Evolutionary conservation across 1,140 invertebrate species (phyloP), one percentile per base, ranked within the genome.

Genomic region (Cepaea nemoralis): DNA sequence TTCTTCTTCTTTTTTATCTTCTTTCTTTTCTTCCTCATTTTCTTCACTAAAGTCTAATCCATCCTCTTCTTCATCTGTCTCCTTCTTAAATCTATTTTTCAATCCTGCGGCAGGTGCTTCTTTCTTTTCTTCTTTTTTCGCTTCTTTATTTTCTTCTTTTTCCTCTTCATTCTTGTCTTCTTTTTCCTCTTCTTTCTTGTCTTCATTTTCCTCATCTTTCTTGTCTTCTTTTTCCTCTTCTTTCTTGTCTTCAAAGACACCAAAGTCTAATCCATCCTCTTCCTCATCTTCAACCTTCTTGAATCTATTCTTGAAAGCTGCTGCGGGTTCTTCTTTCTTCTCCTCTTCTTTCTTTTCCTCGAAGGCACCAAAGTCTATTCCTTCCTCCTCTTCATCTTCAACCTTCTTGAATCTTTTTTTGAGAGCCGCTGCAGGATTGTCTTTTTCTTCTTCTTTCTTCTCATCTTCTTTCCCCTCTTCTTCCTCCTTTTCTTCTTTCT

Each of bases 371-470:
- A 82, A 82, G 66, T 82, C 81, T 31, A 77, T 59, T 0, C 69
- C 82, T 27, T 82, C 76, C 79, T 87, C 84, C 40, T 81, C 83
- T 16, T 69, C 81, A 35, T 84, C 83, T 70, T 75, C 82, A 45
- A 69, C 74, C 55, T 77, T 83, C 39, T 82, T 81, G 74, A 86
- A 83, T 35, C 71, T 40, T 8, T 75, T 69, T 31, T 73, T 67
- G 55, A 83, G 82, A 31, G 84, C 50, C 31, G 81, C 70, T 67
- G 71, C 78, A 31, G 76, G 48, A 66, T 87, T 83, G 24, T 83
- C 81, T 27, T 79, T 80, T 39, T 79, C 75, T 69, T 82, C 80
- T 31, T 85, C 82, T 74, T 78, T 66, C 24, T 42, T 24, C 76
- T 75, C 48, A 80, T 73, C 67, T 82, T 71, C n/a, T 84, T 79